Conservation (phyloP, 2,888 invertebrate species). For the Lucinisca nassula region DNA sequence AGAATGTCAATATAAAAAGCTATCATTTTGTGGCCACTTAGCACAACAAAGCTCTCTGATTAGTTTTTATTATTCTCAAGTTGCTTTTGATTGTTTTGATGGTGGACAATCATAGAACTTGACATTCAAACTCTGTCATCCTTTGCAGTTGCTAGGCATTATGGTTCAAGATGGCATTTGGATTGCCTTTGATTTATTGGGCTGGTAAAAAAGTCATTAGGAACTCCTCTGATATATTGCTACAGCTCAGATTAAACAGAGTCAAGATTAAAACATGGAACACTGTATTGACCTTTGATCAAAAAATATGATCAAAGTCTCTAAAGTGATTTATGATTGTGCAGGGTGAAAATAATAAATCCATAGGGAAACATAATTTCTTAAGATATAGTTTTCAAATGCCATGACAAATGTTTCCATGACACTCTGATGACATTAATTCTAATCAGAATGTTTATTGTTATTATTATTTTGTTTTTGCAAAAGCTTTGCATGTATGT, state of each 20-base stretch:
- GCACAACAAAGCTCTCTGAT: background rate
- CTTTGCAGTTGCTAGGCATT: background rate
- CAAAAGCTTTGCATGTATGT: too few relatives aligned
- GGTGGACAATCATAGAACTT: background rate
- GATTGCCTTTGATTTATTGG: background rate
- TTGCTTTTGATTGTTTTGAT: background rate
- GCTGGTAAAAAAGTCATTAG: background rate
- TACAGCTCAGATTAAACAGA: background rate
- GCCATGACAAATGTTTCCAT: too few relatives aligned
- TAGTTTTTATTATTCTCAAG: conserved; percentile 1
- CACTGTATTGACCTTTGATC: background rate
- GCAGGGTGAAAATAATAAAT: background rate
- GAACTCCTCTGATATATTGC: background rate
- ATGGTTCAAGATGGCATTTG: conserved; percentile 6
- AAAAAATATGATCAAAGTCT: background rate
- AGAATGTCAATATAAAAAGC: background rate
- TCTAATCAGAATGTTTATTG: too few relatives aligned
- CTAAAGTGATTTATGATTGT: background rate
- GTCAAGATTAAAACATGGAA: background rate
- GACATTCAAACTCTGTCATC: background rate
- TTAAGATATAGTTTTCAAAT: too few relatives aligned
- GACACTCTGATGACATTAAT: too few relatives aligned
- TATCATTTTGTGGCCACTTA: background rate
- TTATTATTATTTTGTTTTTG: too few relatives aligned
- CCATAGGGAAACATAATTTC: too few relatives aligned